phyloP scores from a whole-genome alignment of 2,888 invertebrate genomes.

The Chaitophorus viminalis region DNA sequence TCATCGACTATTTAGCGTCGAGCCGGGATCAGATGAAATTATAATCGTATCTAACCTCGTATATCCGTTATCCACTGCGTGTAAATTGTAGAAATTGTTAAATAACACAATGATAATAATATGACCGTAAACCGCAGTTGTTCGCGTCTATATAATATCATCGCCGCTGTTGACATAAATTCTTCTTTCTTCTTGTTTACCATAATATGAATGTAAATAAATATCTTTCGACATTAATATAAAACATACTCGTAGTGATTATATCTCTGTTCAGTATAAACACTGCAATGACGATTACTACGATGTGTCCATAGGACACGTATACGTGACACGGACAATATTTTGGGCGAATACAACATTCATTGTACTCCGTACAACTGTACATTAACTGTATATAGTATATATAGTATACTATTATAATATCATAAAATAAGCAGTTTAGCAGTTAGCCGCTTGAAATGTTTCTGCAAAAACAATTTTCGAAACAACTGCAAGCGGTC shows the following conservation, averaged over 20 bases:
- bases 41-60: too few species aligned
- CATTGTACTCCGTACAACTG: too few species aligned
- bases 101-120: too few species aligned
- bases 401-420: too few species aligned
- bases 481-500: neutral
- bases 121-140: too few species aligned
- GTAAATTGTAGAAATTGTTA: too few species aligned
- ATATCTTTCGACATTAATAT: neutral
- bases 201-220: neutral
- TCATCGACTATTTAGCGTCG: neutral
- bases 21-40: too few species aligned
- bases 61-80: too few species aligned
- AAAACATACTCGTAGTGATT: neutral
- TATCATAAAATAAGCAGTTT: too few species aligned
- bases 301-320: too few species aligned
- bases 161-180: neutral
- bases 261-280: neutral
- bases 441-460: neutral
- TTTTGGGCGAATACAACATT: neutral
- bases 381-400: too few species aligned
- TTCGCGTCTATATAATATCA: too few species aligned
- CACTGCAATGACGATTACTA: neutral
- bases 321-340: neutral
- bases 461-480: neutral
- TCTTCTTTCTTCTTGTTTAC: neutral